These are phyloP conservation scores for Holothuria glaberrima DNA, from an alignment of 35 echinoderm and acorn worm species.

Conservation along the genomic window DNA sequence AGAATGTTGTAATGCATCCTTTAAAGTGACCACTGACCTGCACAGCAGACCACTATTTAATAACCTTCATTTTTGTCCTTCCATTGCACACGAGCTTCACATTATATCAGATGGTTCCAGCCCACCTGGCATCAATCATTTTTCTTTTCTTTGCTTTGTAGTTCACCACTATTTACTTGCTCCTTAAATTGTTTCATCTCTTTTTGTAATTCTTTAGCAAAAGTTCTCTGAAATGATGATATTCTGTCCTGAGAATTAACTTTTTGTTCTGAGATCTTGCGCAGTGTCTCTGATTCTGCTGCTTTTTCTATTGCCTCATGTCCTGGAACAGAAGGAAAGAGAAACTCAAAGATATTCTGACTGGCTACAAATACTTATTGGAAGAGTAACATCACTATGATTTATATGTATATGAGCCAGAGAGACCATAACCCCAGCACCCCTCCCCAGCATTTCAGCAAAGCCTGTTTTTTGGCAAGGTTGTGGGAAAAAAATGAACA, in stretches of 20 bases:
- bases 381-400: not conserved
- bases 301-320: slow-evolving; percentile 89
- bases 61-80: no score
- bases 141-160: slow-evolving; percentile 17
- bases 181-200: slow-evolving; percentile 79
- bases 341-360: not conserved
- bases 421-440: not conserved
- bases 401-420: not conserved
- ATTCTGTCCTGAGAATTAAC: slow-evolving; percentile 24
- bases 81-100: no score
- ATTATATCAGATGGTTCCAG: no score
- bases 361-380: not conserved
- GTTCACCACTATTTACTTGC: slow-evolving; percentile 60
- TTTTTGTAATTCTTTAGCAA: slow-evolving; percentile 83
- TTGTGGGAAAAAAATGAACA: not conserved
- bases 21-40: no score
- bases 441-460: no score
- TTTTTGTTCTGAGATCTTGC: slow-evolving; percentile 71
- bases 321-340: slow-evolving; percentile 51
- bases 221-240: slow-evolving; percentile 77
- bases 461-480: not conserved
- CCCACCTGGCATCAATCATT: no score
- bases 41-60: no score
- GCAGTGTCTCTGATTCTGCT: slow-evolving; percentile 76
- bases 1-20: no score